Base-by-base conservation (phyloP, 2,888 invertebrate genomes). In the Leptarthrus brevirostris region DNA sequence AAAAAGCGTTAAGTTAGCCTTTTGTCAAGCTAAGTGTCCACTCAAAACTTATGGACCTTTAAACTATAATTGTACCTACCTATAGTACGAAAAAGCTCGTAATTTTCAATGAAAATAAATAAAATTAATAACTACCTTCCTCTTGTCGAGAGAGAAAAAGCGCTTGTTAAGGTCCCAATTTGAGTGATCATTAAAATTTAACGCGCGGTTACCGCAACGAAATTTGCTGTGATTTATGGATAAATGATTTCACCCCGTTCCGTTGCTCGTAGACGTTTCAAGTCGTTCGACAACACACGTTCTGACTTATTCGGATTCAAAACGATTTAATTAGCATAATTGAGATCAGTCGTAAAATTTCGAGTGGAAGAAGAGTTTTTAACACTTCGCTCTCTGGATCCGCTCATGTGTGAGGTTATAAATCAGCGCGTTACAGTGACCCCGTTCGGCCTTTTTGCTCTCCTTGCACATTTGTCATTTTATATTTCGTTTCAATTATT, bases 321-420 rank as follows among this genome's bases (percentile, higher is more conserved):
- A 69, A 52, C 69, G 36, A 52, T 69, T 69, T 69, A 69, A 69
- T 69, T 69, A 69, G 36, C 69, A 69, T 69, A 69, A 69, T 69
- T 69, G 52, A 20, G 34, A 52, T 30, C 69, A 18, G 34, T 52
- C 69, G 52, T 69, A 52, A 52, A 69, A 69, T 14, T 14, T 14
- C 30, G 52, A 34, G 52, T 69, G 69, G 30, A 52, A 52, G 69
- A 30, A 69, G 52, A 18, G 34, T 49, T 52, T 24, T 69, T 69
- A 16, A 34, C 52, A 52, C 34, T 69, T 69, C 52, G 44, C 1
- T 18, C 16, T n/a, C 12, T 20, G 69, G 24, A 30, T 52, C 20
- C 69, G 36, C 52, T 69, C 69, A 69, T 49, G 69, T 52, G 69
- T 49, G 22, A 69, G 69, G 24, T 47, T 24, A 64, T 64, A 64